Conservation (phyloP, 2,797 vertebrate species). For the Crenuchus spilurus region DNA sequence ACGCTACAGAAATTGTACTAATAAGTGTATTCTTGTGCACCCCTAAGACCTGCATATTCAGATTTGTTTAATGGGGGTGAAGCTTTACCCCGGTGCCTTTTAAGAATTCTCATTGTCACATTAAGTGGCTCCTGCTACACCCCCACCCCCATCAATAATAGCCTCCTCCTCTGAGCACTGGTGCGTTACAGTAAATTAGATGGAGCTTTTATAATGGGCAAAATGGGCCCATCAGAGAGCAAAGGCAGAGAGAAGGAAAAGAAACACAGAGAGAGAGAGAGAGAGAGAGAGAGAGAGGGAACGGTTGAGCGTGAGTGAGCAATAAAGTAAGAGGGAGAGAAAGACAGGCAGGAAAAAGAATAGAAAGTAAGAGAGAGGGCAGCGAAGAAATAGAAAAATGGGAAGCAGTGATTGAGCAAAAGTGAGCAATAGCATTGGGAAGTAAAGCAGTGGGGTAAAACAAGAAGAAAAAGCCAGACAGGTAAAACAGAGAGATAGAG, state of each 20-base stretch:
- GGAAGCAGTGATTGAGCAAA: neutral
- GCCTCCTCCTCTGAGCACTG: conserved; percentile 40
- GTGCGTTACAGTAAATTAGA: conserved; percentile 52
- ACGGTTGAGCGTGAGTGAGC: neutral
- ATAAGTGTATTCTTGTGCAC: neutral
- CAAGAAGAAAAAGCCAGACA: neutral
- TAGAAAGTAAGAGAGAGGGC: neutral
- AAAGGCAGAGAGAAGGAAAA: conserved; percentile 24
- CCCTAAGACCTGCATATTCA: neutral
- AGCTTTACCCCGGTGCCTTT: conserved; percentile 3
- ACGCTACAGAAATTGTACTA: neutral
- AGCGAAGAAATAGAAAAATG: neutral
- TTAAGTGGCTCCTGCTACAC: conserved; percentile 35
- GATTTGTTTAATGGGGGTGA: conserved; percentile 20
- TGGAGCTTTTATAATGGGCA: conserved; percentile 37
- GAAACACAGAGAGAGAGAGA: neutral
- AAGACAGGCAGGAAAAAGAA: neutral
- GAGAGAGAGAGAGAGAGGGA: neutral
- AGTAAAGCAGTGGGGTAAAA: neutral
- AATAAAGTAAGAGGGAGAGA: neutral
- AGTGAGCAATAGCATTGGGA: neutral
- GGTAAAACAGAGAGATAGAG: neutral
- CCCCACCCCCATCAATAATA: conserved; percentile 37
- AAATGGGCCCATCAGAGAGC: conserved; percentile 25
- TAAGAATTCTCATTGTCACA: conserved; percentile 38